Evolutionary conservation across 2,888 invertebrate species (phyloP), one percentile per base, ranked within the genome.

Genomic region (Holacanthella duospinosa): DNA sequence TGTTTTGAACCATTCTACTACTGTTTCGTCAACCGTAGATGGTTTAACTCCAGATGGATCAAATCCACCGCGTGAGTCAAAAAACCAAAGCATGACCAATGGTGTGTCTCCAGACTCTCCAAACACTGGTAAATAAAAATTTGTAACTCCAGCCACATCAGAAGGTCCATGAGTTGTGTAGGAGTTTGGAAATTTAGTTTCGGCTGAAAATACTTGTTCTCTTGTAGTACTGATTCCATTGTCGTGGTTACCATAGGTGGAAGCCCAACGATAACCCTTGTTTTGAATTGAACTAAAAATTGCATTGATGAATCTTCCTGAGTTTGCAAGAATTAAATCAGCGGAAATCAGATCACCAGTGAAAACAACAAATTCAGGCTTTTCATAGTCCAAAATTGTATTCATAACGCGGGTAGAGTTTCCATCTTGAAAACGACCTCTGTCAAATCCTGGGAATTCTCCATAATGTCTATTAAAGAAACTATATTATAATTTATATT

Each of bases 191-290:
- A 61, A 65, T n/a, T 58, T 61, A 1, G 63, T 28, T 36, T 65
- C 65, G 2, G 65, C 63, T 1, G n/a, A 53, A 28, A 55, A 65
- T n/a, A 65, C 63, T 6, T 55, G 25, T 48, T 65, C 63, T 16
- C 65, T 58, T 1, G 65, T 63, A 1, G 54, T 54, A 6, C 48
- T 19, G 3, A 65, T 48, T 21, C 65, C 65, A 43, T 65, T 65
- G 55, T 65, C 65, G 25, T 65, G 65, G 56, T 65, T 65, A 36
- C 65, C 65, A 26, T 65, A 65, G 1, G 65, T 65, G 1, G 63
- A 58, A 43, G 63, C 65, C 65, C 65, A 65, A 2, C 29, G 9
- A 29, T 65, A 65, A 29, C 29, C 57, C n/a, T 36, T 60, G 28
- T 44, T 9, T 0, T 53, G 2, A 19, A 65, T 24, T 9, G 63